phyloP scores from a whole-genome alignment of 2,797 vertebrate species.

The Takifugu ocellatus region DNA sequence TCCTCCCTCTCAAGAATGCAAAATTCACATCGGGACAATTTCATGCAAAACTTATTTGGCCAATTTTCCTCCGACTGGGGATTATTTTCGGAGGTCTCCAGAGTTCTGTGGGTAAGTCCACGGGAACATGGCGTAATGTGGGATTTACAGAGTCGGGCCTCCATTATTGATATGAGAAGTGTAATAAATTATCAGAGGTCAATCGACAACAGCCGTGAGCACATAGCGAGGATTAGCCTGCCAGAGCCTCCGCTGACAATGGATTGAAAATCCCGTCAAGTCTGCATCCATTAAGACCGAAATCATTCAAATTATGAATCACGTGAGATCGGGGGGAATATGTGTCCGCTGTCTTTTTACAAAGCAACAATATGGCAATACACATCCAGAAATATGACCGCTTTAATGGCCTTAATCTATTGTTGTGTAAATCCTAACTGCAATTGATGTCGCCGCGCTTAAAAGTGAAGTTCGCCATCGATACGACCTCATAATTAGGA shows the following conservation, averaged over 20 bases:
- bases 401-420: too few relatives aligned
- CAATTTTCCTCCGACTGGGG: conserved; percentile 2
- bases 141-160: conserved; percentile 49
- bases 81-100: conserved; percentile 16
- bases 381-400: too few relatives aligned
- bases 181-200: conserved; percentile 58
- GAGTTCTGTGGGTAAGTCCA: conserved; percentile 25
- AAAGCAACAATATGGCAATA: not conserved
- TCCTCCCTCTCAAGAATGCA: conserved; percentile 25
- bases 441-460: too few relatives aligned
- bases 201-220: conserved; percentile 33
- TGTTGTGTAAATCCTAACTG: too few relatives aligned
- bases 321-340: not conserved
- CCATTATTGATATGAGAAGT: conserved; percentile 36
- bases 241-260: conserved; percentile 14
- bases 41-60: not conserved
- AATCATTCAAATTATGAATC: conserved; percentile 13
- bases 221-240: conserved; percentile 41
- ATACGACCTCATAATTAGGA: too few relatives aligned
- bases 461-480: too few relatives aligned
- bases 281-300: not conserved
- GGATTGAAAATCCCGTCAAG: conserved; percentile 16
- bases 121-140: conserved; percentile 37
- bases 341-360: not conserved
- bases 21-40: not conserved